These are phyloP conservation scores for Apamea crenata DNA, from an alignment of 2,888 invertebrate species.

Conservation along the genomic window DNA sequence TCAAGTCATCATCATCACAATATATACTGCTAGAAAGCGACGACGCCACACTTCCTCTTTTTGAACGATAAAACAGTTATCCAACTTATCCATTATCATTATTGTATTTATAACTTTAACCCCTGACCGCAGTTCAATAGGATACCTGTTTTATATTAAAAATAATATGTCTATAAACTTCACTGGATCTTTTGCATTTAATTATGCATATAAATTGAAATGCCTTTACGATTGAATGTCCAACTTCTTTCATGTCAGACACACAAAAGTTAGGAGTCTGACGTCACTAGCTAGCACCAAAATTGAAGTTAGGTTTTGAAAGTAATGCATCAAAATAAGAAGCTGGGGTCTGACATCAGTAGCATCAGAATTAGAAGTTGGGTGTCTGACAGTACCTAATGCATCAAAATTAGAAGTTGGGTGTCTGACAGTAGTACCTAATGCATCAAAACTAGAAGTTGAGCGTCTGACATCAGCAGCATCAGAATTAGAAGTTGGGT, in stretches of 20 bases:
- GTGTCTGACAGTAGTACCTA: no score
- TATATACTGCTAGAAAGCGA: slow-evolving; percentile 31
- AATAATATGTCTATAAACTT: background rate
- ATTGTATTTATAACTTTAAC: slow-evolving; percentile 32
- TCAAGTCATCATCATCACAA: background rate
- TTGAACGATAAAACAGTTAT: slow-evolving; percentile 25
- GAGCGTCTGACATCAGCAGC: background rate
- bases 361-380: background rate
- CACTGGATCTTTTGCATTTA: background rate
- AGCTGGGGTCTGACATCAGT: background rate
- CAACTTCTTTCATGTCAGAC: background rate
- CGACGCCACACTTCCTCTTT: slow-evolving; percentile 36
- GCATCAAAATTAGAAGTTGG: background rate
- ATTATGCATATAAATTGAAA: background rate
- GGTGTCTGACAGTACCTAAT: background rate
- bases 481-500: background rate
- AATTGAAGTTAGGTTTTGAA: background rate
- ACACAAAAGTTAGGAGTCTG: background rate
- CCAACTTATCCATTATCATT: slow-evolving; percentile 5
- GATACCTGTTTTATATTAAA: background rate
- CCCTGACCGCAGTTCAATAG: slow-evolving; percentile 24
- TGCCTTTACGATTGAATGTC: background rate
- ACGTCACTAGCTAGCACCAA: background rate
- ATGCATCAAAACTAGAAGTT: no score
- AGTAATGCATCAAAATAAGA: background rate